Percentiles rank a stretch among this genome's conserved stretches.
These are phyloP conservation scores for Crepidodera aurea DNA, from an alignment of 2,888 invertebrate genomes.

Conservation along the genomic window DNA sequence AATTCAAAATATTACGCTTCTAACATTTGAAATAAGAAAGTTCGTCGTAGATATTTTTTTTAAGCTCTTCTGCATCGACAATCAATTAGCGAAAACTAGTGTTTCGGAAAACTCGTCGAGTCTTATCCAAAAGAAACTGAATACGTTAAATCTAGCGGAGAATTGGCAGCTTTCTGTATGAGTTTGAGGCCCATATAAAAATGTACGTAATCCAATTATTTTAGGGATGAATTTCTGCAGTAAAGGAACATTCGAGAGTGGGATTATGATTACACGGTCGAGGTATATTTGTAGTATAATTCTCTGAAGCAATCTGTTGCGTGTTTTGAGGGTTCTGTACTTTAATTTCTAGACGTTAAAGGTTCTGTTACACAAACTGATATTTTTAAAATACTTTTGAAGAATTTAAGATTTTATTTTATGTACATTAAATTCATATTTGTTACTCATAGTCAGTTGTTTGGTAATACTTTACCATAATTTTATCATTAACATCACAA, in stretches of 20 bases:
- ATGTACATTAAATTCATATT: no score
- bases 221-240: conserved; percentile 3
- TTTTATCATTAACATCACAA: no score
- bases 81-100: neutral
- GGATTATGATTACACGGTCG: conserved; percentile 3
- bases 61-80: no score
- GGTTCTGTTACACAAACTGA: no score
- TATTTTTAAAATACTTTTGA: no score
- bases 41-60: no score
- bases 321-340: neutral
- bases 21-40: no score
- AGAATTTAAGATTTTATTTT: no score
- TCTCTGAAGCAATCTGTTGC: neutral
- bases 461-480: no score
- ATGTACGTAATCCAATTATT: neutral
- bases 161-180: neutral
- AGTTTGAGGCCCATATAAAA: neutral
- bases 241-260: neutral
- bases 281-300: neutral
- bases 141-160: neutral
- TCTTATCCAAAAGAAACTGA: neutral
- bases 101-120: neutral
- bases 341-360: no score
- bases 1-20: no score
- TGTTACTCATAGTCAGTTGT: no score